These are phyloP conservation scores for Macrotus californicus DNA, from an alignment of 2,113 vertebrate species.

Conservation along the genomic window DNA sequence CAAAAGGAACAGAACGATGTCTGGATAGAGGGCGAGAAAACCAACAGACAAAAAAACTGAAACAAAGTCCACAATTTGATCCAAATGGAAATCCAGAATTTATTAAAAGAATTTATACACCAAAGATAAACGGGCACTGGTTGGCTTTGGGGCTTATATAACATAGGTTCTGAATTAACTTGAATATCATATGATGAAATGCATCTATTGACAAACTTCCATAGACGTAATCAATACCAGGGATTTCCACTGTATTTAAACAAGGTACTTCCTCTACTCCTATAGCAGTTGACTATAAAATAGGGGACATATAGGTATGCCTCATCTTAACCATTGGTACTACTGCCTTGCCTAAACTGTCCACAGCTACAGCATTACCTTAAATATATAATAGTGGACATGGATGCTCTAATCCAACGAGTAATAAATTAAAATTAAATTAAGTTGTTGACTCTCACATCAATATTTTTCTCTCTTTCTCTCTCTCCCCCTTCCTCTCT, in stretches of 20 bases:
- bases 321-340: not conserved
- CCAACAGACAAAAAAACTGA: not conserved
- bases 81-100: not conserved
- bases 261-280: not conserved
- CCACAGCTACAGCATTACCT: not conserved
- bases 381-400: not conserved
- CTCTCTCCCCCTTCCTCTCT: too few species aligned
- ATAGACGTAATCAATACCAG: not conserved
- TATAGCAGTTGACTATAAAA: not conserved
- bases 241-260: not conserved
- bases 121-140: not conserved
- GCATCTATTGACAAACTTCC: not conserved
- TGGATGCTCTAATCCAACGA: not conserved
- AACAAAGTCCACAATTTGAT: not conserved
- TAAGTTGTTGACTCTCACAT: not conserved
- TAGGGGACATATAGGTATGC: not conserved
- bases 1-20: too few species aligned
- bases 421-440: slow-evolving; percentile 21
- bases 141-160: not conserved
- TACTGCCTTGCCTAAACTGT: not conserved
- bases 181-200: not conserved
- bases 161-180: slow-evolving; percentile 6
- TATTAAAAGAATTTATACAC: not conserved
- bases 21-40: not conserved
- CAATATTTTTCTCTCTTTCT: too few species aligned